A percentile compares a stretch with the other conserved stretches of the same genome.
Conservation (phyloP, 2,113 vertebrate genomes). For the Podilymbus podiceps region DNA sequence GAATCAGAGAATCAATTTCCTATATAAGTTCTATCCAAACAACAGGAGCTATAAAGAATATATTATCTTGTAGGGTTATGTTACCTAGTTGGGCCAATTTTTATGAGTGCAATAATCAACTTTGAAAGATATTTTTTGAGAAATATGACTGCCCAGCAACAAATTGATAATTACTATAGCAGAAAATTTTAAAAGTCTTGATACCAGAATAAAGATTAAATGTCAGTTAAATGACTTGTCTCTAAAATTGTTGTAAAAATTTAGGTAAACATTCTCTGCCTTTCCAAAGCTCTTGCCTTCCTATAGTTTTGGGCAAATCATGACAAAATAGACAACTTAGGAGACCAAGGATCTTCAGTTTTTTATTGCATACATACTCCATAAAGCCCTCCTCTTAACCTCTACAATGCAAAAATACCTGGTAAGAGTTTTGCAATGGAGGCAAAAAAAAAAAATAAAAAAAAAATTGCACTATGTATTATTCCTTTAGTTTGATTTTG, state of each 20-base stretch:
- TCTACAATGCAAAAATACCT: too few species aligned
- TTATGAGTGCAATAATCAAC: constrained; percentile 22
- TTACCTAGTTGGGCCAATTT: neutral
- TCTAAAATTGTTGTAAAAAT: neutral
- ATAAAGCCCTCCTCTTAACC: neutral
- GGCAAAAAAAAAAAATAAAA: too few species aligned
- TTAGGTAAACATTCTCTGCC: neutral
- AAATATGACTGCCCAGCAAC: constrained; percentile 11
- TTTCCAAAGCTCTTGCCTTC: neutral
- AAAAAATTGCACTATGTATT: neutral
- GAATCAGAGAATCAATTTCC: constrained; percentile 8
- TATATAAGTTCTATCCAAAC: neutral
- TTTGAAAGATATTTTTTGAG: constrained; percentile 8
- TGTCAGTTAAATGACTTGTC: neutral
- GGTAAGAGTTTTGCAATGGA: neutral
- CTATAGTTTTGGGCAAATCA: neutral
- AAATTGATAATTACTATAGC: constrained; percentile 36
- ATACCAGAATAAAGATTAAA: constrained; percentile 19
- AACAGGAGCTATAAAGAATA: neutral
- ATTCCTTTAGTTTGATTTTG: neutral
- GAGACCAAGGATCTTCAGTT: neutral
- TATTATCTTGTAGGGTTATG: neutral
- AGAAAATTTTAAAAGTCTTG: constrained; percentile 25
- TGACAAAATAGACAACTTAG: neutral
- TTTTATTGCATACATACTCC: neutral